Conservation (phyloP, 2,888 invertebrate genomes). For the Electrophaes corylata region DNA sequence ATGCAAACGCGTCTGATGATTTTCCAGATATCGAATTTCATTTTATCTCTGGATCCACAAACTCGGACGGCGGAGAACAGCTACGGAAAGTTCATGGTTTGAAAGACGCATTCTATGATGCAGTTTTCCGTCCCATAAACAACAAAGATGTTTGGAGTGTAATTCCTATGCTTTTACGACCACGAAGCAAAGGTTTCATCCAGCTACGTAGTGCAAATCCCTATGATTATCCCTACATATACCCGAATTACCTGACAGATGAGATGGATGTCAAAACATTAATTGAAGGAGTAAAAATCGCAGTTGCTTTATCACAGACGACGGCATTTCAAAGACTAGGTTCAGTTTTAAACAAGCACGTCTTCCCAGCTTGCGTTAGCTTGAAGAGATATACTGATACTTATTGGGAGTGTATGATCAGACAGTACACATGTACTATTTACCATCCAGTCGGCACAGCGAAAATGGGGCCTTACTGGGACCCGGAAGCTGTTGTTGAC, state of each 20-base stretch:
- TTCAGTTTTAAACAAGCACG: constrained; percentile 87
- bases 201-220: constrained; percentile 93
- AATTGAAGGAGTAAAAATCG: constrained; percentile 94
- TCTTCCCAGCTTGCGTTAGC: constrained; percentile 91
- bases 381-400: constrained; percentile 88
- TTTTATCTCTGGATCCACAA: constrained; percentile 93
- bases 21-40: constrained; percentile 96
- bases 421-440: constrained; percentile 92
- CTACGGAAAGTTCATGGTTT: constrained; percentile 91
- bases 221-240: constrained; percentile 93
- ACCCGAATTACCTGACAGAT: constrained; percentile 95
- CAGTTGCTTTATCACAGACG: constrained; percentile 91
- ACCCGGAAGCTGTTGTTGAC: constrained; percentile 92
- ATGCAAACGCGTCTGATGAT: constrained; percentile 90
- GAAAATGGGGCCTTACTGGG: constrained; percentile 96
- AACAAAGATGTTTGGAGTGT: constrained; percentile 93
- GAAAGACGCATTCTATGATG: constrained; percentile 88
- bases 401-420: constrained; percentile 95
- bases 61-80: constrained; percentile 93
- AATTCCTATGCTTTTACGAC: constrained; percentile 92
- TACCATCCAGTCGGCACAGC: constrained; percentile 95
- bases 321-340: constrained; percentile 90
- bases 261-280: constrained; percentile 91
- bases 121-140: constrained; percentile 89
- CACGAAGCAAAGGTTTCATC: constrained; percentile 92